Evolutionary conservation across 2,113 vertebrate genomes (phyloP).

Genomic region (Chaetodon trifascialis): DNA sequence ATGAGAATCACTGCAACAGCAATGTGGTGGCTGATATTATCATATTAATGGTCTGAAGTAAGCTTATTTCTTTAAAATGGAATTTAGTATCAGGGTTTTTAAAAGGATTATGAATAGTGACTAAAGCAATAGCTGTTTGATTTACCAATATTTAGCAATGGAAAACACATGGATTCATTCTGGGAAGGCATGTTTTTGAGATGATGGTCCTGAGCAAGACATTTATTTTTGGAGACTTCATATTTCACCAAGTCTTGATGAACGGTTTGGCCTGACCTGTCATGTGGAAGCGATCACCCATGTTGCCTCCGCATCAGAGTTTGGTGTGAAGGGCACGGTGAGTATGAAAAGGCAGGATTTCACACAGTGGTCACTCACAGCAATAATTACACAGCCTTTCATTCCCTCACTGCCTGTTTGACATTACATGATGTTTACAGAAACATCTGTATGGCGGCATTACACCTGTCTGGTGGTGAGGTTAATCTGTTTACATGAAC

Average conservation of each 20-base stretch:
- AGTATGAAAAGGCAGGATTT: constrained; percentile 39
- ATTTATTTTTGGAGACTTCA: constrained; percentile 25
- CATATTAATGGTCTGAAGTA: constrained; percentile 60
- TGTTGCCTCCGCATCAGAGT: constrained; percentile 7
- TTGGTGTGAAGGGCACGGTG: constrained; percentile 44
- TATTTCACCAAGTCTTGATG: constrained; percentile 31
- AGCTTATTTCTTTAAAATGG: constrained; percentile 52
- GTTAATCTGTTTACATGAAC: constrained; percentile 70
- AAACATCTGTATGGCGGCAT: constrained; percentile 38
- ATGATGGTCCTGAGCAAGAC: background rate
- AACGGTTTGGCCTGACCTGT: constrained; percentile 48
- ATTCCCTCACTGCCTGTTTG: constrained; percentile 45
- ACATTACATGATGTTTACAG: constrained; percentile 31
- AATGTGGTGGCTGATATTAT: constrained; percentile 56
- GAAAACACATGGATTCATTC: constrained; percentile 1
- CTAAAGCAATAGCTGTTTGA: constrained; percentile 27
- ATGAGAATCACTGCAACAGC: constrained; percentile 48
- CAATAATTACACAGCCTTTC: constrained; percentile 23
- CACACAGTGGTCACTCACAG: constrained; percentile 7
- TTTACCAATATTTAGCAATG: constrained; percentile 22
- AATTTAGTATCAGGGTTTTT: constrained; percentile 39
- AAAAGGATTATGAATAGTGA: constrained; percentile 15
- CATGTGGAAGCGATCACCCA: constrained; percentile 52
- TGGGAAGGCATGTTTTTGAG: background rate
- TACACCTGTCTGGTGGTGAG: background rate